phyloP scores from a whole-genome alignment of 2,797 vertebrate genomes.

The Urophycis tenuis region DNA sequence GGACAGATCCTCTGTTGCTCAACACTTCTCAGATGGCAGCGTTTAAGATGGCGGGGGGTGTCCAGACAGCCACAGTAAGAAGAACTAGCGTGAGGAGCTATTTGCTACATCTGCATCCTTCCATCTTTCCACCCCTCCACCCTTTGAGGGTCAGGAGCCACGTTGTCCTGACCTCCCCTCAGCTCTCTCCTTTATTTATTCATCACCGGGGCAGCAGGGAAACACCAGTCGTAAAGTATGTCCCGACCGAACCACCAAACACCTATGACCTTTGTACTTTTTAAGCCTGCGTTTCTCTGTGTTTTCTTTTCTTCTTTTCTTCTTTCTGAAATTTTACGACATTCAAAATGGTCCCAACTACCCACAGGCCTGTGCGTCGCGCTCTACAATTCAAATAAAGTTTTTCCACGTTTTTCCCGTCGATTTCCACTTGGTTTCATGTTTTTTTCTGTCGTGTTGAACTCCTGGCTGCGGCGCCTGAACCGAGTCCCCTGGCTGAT shows the following conservation, averaged over 20 bases:
- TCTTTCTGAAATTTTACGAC: too few species aligned
- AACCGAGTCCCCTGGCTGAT: slow-evolving; percentile 14
- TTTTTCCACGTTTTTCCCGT: not conserved
- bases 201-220: not conserved
- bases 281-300: not conserved
- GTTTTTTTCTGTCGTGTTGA: not conserved
- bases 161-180: slow-evolving; percentile 1
- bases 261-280: not conserved
- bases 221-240: not conserved
- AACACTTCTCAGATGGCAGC: slow-evolving; percentile 29
- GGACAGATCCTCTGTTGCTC: slow-evolving; percentile 26
- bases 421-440: not conserved
- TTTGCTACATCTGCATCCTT: slow-evolving; percentile 7
- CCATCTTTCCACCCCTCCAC: not conserved
- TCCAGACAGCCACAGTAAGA: slow-evolving; percentile 21
- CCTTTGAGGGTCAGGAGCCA: not conserved
- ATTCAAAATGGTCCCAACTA: not conserved
- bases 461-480: not conserved
- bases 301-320: too few species aligned
- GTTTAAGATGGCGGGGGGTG: slow-evolving; percentile 32
- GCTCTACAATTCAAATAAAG: not conserved
- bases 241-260: not conserved
- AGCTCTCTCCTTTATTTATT: not conserved
- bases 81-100: slow-evolving; percentile 18
- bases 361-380: not conserved